A percentile compares a stretch with the other conserved stretches of the same genome.
Conservation (phyloP, 2,113 vertebrate genomes). For the Microcebus griseorufus region DNA sequence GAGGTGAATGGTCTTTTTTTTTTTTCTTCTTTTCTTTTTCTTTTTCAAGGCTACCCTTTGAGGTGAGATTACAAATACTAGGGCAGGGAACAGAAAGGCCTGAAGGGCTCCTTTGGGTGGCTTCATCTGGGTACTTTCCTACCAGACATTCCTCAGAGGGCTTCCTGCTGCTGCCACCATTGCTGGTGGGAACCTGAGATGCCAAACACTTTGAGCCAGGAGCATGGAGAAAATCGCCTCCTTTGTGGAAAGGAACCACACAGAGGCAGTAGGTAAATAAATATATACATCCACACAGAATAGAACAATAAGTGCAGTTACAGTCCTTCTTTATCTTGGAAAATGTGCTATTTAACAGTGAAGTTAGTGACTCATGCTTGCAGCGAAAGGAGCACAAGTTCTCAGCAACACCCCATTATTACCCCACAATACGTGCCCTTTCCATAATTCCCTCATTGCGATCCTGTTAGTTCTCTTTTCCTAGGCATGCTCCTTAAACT, state of each 20-base stretch:
- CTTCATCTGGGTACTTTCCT: neutral
- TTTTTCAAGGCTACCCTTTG: neutral
- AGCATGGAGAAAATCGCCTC: neutral
- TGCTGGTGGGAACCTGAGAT: neutral
- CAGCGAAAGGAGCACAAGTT: neutral
- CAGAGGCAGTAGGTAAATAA: neutral
- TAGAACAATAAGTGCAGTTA: neutral
- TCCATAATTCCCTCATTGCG: neutral
- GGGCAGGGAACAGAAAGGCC: neutral
- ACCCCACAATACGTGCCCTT: constrained; percentile 15
- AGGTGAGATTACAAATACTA: neutral
- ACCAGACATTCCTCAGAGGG: neutral
- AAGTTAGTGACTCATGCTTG: neutral
- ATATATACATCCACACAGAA: neutral
- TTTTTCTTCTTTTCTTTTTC: neutral
- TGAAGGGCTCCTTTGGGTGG: neutral
- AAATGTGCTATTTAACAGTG: neutral
- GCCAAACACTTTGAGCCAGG: neutral
- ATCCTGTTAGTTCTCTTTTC: neutral
- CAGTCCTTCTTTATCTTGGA: neutral
- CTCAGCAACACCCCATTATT: neutral
- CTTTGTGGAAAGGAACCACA: neutral
- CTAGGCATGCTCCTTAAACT: neutral
- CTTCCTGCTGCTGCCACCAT: fast-evolving
- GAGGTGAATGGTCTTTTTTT: neutral